Base-by-base conservation (phyloP, 2,888 invertebrate species). In the Tineola bisselliella region DNA sequence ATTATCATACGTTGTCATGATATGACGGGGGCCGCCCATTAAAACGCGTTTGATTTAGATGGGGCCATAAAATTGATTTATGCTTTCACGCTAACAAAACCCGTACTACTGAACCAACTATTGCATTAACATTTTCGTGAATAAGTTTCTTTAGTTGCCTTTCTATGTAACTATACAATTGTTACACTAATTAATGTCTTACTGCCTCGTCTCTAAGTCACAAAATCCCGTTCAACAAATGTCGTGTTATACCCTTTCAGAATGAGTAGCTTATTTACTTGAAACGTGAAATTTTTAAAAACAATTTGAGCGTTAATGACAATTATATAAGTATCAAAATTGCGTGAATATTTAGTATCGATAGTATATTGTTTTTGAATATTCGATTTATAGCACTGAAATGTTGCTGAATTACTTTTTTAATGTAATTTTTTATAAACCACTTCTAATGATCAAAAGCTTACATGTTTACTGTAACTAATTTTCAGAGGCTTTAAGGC, bases 31-130 rank as follows among this genome's bases (percentile, higher is more conserved):
- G 86, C 80, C 87, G 81, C 84, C 88, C 88, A 88, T 88, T 88
- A 88, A 88, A 88, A 88, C 84, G 82, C 86, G 87, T 87, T 87
- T 88, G 88, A 88, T 88, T 88, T 88, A 88, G 88, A 87, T 87
- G 84, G 86, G 87, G 82, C 88, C 81, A 88, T 88, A 88, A 88
- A 88, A 87, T 87, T 88, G 87, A 88, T 88, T 88, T 88, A 88
- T 87, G 87, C 81, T 72, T 84, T 87, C 86, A 84, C 87, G 87
- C 87, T 82, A 87, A 86, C 87, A 86, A 86, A 84, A 82, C 83
- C 84, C 84, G 82, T 84, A 79, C 81, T 77, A 84, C 84, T 83
- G 84, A 84, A 83, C 83, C 83, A 86, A 87, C 87, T 87, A 87
- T 87, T 84, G 86, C 84, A 86, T 86, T 87, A 87, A 86, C 87